Evolutionary conservation across 2,113 vertebrate genomes (phyloP), one percentile per base, ranked within the genome.

Genomic region (Rhodinocichla rosea): DNA sequence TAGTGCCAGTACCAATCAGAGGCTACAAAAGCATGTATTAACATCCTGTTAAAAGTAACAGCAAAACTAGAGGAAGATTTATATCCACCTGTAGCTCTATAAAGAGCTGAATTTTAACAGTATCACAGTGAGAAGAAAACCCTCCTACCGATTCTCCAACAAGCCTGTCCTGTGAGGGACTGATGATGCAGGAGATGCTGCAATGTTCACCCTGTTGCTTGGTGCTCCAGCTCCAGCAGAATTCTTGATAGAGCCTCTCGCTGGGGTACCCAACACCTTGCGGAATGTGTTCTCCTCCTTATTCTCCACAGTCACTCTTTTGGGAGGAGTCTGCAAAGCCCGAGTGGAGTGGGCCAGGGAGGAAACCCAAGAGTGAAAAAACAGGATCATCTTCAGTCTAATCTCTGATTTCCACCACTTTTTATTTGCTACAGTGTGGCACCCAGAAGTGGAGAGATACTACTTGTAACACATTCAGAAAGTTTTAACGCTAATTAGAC

Each of bases 91-190:
- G 22, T 9, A 55, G 27, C 24, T 93, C 71, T 63, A 47, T 1
- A 17, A 63, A 82, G 55, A 74, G 16, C 12, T 77, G 22, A 60
- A 70, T 27, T 67, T 63, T 59, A 37, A 70, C 39, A 47, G 14
- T 11, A 37, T 5, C 8, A 15, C 4, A 79, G 22, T 2, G 63
- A 49, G 53, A 70, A 90, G 65, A 65, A 30, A 65, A 74, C 0
- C 8, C 49, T 83, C 97, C 62, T 97, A 99, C 99, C 99, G 98
- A 92, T 98, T 99, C 97, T 99, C 99, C 78, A 98, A 97, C 67
- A 99, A 96, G n/a, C 99, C 98, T 5, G 97, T 95, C 60, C 99
- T 98, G 87, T 98, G 98, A 44, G 99, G 98, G 33, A 98, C 98
- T 56, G 99, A 98, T 11, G 97, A 85, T 0, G 96, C 77, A 47